Evolutionary conservation across 64 coral and sea anemone genomes (phyloP).

Genomic region (Dendrophyllia cribrosa): DNA sequence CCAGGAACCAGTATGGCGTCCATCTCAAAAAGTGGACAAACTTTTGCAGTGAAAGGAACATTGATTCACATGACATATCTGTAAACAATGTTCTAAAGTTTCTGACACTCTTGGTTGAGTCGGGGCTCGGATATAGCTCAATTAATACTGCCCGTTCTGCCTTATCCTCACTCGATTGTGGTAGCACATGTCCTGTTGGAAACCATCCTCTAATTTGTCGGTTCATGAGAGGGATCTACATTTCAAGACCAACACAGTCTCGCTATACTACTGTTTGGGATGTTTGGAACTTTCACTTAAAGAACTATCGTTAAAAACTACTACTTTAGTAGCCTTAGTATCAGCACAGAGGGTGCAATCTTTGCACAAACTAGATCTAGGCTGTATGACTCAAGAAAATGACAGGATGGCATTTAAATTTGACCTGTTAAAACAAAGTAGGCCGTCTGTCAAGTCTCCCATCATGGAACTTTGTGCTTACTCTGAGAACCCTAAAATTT

Average conservation of each 20-base stretch:
- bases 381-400: no score
- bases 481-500: not conserved
- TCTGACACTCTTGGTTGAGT: not conserved
- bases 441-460: not conserved
- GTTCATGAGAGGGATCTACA: no score
- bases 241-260: no score
- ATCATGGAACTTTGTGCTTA: conserved; percentile 1
- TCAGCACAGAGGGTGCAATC: no score
- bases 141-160: conserved; percentile 32
- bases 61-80: conserved; percentile 40
- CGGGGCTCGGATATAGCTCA: conserved; percentile 10
- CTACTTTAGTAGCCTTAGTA: no score
- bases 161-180: conserved; percentile 35
- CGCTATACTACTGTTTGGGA: no score
- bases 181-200: conserved; percentile 18
- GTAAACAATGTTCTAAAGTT: conserved; percentile 2
- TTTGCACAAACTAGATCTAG: no score
- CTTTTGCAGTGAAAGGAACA: conserved; percentile 44
- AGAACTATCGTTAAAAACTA: no score
- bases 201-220: not conserved
- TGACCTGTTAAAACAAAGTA: not conserved
- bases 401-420: no score
- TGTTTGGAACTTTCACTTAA: no score
- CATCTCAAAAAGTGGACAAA: conserved; percentile 20
- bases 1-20: not conserved